Conservation (phyloP, 1,140 invertebrate genomes). For the Aphis gossypii region DNA sequence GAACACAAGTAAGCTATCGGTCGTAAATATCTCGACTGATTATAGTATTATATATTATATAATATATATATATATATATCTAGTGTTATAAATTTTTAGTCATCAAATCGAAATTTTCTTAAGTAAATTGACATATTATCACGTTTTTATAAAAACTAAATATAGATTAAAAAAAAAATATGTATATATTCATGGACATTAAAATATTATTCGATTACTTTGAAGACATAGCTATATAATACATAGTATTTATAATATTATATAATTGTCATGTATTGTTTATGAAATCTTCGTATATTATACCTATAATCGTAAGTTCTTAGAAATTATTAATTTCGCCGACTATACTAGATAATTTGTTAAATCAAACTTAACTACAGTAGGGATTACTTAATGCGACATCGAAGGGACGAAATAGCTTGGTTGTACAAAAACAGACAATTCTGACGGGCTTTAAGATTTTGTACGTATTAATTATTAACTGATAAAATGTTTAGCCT, state of each 20-base stretch:
- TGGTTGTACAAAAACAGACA: background rate
- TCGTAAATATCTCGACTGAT: background rate
- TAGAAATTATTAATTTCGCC: background rate
- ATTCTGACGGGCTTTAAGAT: background rate
- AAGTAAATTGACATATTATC: constrained; percentile 20
- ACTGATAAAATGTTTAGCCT: background rate
- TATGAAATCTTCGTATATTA: background rate
- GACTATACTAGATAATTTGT: background rate
- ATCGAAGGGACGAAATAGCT: background rate
- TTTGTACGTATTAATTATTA: background rate
- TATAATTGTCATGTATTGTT: background rate
- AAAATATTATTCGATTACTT: constrained; percentile 3
- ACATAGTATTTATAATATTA: background rate
- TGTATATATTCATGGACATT: background rate
- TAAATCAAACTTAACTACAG: background rate
- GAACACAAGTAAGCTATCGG: background rate
- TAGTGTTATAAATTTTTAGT: background rate
- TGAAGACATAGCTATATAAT: background rate
- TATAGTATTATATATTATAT: background rate
- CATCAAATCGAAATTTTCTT: background rate
- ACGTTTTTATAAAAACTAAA: constrained; percentile 2
- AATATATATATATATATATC: too few relatives aligned
- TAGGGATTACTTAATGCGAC: background rate
- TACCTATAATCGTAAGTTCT: background rate
- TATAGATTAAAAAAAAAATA: background rate